Evolutionary conservation across 1,140 invertebrate species (phyloP).

Genomic region (Aphis craccivora): DNA sequence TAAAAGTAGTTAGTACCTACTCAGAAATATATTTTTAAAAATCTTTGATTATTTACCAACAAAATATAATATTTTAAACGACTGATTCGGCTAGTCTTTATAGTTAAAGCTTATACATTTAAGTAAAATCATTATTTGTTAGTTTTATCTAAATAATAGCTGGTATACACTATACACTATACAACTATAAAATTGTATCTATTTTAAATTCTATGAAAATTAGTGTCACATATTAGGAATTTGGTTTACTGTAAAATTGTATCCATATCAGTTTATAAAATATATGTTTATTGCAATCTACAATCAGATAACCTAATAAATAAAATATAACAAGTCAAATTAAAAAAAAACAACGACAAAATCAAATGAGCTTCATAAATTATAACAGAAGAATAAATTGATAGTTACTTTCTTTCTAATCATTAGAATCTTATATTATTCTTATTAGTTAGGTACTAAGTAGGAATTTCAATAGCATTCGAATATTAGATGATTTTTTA

Average conservation of each 20-base stretch:
- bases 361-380: neutral
- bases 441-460: neutral
- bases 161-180: neutral
- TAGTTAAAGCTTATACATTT: neutral
- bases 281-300: neutral
- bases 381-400: neutral
- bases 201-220: neutral
- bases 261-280: neutral
- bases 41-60: neutral
- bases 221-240: neutral
- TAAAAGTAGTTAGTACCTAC: neutral
- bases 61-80: neutral
- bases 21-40: neutral
- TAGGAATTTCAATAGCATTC: neutral
- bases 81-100: neutral
- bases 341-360: neutral
- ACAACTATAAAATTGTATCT: neutral
- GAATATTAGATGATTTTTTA: neutral
- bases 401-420: neutral
- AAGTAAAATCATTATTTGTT: neutral
- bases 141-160: neutral
- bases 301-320: neutral
- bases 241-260: neutral
- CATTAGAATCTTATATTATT: neutral
- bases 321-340: neutral